Evolutionary conservation across 2,113 vertebrate genomes (phyloP).

Genomic region (Galeopterus variegatus): DNA sequence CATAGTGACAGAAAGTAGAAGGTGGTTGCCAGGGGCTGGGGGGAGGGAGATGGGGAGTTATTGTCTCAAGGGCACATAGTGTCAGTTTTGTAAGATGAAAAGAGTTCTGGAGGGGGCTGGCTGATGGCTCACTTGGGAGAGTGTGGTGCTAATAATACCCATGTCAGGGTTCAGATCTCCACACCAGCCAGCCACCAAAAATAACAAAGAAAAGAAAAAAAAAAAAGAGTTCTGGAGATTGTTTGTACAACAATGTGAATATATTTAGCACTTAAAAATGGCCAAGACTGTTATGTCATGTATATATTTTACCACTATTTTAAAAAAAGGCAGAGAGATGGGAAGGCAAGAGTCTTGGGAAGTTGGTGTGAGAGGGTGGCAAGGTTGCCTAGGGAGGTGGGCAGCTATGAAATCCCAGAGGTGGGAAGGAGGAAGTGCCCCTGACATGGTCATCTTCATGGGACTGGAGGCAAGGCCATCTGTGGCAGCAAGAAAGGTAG

Average conservation of each 20-base stretch:
- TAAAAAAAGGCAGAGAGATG: not conserved
- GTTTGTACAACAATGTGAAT: not conserved
- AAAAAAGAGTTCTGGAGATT: not conserved
- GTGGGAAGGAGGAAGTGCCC: not conserved
- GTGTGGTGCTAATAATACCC: too few relatives aligned
- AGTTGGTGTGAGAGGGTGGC: not conserved
- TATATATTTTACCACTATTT: not conserved
- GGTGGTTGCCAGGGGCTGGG: rapidly evolving
- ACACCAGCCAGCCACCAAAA: too few relatives aligned
- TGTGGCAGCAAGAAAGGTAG: not conserved
- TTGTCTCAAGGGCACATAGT: not conserved
- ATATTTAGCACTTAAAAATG: not conserved
- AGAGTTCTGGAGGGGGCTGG: not conserved
- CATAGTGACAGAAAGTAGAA: not conserved
- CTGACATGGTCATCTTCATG: rapidly evolving
- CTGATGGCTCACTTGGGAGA: too few relatives aligned
- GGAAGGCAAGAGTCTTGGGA: not conserved
- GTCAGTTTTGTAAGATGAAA: not conserved
- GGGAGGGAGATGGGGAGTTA: not conserved
- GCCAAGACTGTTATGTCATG: not conserved
- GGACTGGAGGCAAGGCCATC: not conserved
- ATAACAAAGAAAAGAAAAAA: too few relatives aligned
- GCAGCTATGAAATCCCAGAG: not conserved
- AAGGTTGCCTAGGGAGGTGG: not conserved
- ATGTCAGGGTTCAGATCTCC: too few relatives aligned